A percentile compares a stretch with the other conserved stretches of the same genome.
phyloP scores from a whole-genome alignment of 2,113 vertebrate genomes.

The Rhinichthys klamathensis region DNA sequence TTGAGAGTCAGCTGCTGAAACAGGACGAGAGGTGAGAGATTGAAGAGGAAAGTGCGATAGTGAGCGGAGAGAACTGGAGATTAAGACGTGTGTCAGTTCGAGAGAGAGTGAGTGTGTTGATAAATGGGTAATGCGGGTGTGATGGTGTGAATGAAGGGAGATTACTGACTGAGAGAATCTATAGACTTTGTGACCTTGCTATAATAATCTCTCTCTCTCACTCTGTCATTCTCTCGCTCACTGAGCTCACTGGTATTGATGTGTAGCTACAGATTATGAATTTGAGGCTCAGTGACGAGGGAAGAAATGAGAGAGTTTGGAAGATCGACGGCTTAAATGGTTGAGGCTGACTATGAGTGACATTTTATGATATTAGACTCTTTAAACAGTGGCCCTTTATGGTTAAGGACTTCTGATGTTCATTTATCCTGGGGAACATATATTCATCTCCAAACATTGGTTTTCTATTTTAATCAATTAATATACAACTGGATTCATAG shows the following conservation, averaged over 20 bases:
- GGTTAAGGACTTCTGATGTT: background rate
- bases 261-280: background rate
- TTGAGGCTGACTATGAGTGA: constrained; percentile 28
- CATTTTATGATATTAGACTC: background rate
- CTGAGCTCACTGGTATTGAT: constrained; percentile 10
- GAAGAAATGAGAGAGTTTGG: constrained; percentile 46
- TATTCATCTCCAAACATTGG: background rate
- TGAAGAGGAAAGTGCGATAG: constrained; percentile 7
- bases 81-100: constrained; percentile 30
- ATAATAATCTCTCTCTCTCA: constrained; percentile 48
- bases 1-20: constrained; percentile 20
- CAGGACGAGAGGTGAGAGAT: constrained; percentile 17
- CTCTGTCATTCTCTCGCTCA: constrained; percentile 48
- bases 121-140: constrained; percentile 42
- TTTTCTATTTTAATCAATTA: background rate
- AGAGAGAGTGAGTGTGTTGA: background rate
- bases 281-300: background rate
- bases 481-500: background rate
- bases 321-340: background rate
- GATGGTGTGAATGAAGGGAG: constrained; percentile 50
- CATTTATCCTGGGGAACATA: background rate
- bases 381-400: background rate
- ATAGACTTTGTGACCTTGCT: constrained; percentile 30
- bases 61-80: constrained; percentile 17
- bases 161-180: constrained; percentile 35